Evolutionary conservation across 2,113 vertebrate species (phyloP), one percentile per base, ranked within the genome.

Genomic region (Vulpes vulpes): DNA sequence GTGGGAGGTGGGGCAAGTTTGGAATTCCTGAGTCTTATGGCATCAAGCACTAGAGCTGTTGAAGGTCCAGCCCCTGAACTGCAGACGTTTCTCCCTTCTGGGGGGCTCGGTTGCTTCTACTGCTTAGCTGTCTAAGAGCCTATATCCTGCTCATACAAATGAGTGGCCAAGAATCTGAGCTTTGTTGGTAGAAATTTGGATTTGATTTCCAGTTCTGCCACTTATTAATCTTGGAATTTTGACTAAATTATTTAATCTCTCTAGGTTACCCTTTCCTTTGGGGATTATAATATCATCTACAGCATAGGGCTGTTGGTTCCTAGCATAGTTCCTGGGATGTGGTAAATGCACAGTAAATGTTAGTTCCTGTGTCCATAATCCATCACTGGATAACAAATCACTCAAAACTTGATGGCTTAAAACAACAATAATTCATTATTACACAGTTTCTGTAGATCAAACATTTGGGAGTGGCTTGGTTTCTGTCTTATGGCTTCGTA

Each of bases 171-270:
- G 84, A 94, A 95, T 76, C 67, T 85, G 87, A 32, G 64, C 20
- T 93, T 87, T 95, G n/a, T 69, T 62, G 38, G 91, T 92, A 88
- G 11, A 74, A 51, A 92, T 16, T 38, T 95, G 30, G 22, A 80
- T 88, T 98, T n/a, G 85, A 74, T 85, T 97, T 93, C 83, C 60
- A 23, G 38, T 74, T 95, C 49, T 97, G 35, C 15, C 17, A 86
- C 32, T 94, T 65, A 57, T 14, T 86, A 89, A 38, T 62, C 32
- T 38, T 71, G 23, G 79, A 43, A 96, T 8, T 49, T 87, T 86
- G 49, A 89, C 67, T 86, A 91, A 86, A 32, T 89, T 67, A 67
- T 14, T 95, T 92, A 97, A 86, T 16, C 25, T 95, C 22, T 93
- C 35, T 97, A 27, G n/a, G 17, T 4, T 32, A 95, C 57, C 17